phyloP scores from a whole-genome alignment of 2,888 invertebrate genomes.

The Helobdella robusta region DNA sequence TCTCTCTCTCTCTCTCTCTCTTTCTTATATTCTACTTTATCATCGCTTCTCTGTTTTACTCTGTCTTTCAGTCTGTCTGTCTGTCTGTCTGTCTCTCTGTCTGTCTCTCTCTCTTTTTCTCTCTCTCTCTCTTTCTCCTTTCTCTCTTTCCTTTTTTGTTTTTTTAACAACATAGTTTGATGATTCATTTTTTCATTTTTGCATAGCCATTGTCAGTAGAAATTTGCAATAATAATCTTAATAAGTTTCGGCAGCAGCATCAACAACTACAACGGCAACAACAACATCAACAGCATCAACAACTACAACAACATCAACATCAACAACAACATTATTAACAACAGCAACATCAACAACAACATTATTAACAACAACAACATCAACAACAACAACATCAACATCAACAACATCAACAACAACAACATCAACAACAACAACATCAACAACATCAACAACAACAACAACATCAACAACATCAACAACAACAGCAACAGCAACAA shows the following conservation, averaged over 20 bases:
- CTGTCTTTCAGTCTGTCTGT: too few relatives aligned
- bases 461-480: conserved; percentile 4
- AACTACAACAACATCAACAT: conserved; percentile 3
- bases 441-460: conserved; percentile 14
- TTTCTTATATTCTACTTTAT: neutral
- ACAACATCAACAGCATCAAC: conserved; percentile 18
- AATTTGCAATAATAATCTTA: conserved; percentile 20
- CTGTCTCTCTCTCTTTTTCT: too few relatives aligned
- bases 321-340: conserved; percentile 14
- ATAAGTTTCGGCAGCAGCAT: conserved; percentile 12
- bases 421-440: conserved; percentile 9
- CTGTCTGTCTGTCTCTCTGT: too few relatives aligned
- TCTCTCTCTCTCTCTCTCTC: conserved; percentile 4
- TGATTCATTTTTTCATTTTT: too few relatives aligned
- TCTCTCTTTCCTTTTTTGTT: too few relatives aligned
- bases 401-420: conserved; percentile 14
- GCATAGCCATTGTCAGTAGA: too few relatives aligned
- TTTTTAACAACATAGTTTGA: too few relatives aligned
- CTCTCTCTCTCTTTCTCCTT: too few relatives aligned
- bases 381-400: conserved; percentile 12
- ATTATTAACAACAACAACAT: conserved; percentile 15
- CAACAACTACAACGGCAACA: conserved; percentile 22
- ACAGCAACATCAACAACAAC: conserved; percentile 15
- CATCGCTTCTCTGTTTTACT: too few relatives aligned
- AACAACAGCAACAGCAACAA: conserved; percentile 14